Conservation (phyloP, 2,888 invertebrate genomes). For the Cryptocephalus moraei region DNA sequence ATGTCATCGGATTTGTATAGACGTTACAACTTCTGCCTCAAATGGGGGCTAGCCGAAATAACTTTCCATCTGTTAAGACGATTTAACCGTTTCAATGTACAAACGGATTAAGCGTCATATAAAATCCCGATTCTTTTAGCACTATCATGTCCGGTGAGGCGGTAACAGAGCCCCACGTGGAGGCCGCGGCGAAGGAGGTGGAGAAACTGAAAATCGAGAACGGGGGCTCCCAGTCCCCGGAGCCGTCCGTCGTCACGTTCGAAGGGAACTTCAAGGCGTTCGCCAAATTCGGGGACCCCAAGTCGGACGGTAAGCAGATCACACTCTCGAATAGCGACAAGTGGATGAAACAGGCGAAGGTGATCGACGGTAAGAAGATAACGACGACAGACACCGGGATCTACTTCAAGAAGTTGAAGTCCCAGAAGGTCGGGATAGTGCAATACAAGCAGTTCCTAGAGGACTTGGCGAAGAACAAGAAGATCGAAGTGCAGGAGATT, state of each 20-base stretch:
- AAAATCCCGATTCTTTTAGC: background rate
- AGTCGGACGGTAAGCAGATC: slow-evolving; percentile 78
- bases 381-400: slow-evolving; percentile 87
- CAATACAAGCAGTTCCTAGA: slow-evolving; percentile 82
- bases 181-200: slow-evolving; percentile 31
- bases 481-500: slow-evolving; percentile 66
- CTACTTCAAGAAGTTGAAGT: slow-evolving; percentile 85
- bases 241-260: slow-evolving; percentile 32
- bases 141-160: slow-evolving; percentile 1
- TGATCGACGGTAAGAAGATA: slow-evolving; percentile 72
- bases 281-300: slow-evolving; percentile 81
- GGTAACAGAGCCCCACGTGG: background rate
- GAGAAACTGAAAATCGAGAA: slow-evolving; percentile 48
- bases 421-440: slow-evolving; percentile 59
- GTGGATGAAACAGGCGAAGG: slow-evolving; percentile 88
- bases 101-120: background rate
- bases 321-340: slow-evolving; percentile 87
- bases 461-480: slow-evolving; percentile 75
- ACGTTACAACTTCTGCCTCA: too few species aligned
- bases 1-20: too few species aligned
- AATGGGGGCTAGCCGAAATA: too few species aligned
- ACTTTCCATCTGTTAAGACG: too few species aligned
- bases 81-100: too few species aligned
- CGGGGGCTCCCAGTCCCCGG: slow-evolving; percentile 27
- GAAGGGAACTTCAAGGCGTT: slow-evolving; percentile 72